Base-by-base conservation (phyloP, 2,113 vertebrate species). In the Catagonus wagneri region DNA sequence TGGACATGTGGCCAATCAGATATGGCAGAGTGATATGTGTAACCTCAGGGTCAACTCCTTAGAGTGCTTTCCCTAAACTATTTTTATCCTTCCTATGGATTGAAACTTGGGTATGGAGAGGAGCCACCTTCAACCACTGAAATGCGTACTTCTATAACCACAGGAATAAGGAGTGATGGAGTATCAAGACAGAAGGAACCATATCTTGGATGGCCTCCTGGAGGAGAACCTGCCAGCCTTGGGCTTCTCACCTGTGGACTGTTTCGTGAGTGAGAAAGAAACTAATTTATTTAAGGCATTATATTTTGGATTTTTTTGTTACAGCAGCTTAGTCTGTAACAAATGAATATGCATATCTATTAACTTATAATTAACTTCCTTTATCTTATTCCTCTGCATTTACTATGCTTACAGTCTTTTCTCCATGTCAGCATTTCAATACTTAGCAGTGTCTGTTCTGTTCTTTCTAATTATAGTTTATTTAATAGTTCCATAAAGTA, bases 401-500 rank as follows among this genome's bases (percentile, higher is more conserved):
- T 66, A 58, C 90, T 90, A 56, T 92, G 84, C 39, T 90, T 90
- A 88, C 72, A 86, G 54, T 75, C 80, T 93, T 94, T 89, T 86
- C 56, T 84, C 69, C 14, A 29, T 2, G 29, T 39, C 88, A 65
- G 0, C 80, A 93, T 83, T 92, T 97, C 83, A 92, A 58, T 80
- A 63, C 88, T 81, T 32, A 54, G 69, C 84, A 76, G 60, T 90
- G 76, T 90, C 74, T 94, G 19, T 44, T 89, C 61, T 66, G 17
- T 68, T 72, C 63, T 83, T 96, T 80, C 94, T 96, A 92, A 78
- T 96, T 95, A 96, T 78, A 94, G 93, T 94, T 96, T 97, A 96
- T 94, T 97, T 96, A 94, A 95, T 86, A 97, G 65, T 81, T 85
- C 76, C 90, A 97, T 92, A 90, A 97, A 97, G 66, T 92, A 96